Base-by-base conservation (phyloP, 1,140 invertebrate species). In the Penaeus indicus region DNA sequence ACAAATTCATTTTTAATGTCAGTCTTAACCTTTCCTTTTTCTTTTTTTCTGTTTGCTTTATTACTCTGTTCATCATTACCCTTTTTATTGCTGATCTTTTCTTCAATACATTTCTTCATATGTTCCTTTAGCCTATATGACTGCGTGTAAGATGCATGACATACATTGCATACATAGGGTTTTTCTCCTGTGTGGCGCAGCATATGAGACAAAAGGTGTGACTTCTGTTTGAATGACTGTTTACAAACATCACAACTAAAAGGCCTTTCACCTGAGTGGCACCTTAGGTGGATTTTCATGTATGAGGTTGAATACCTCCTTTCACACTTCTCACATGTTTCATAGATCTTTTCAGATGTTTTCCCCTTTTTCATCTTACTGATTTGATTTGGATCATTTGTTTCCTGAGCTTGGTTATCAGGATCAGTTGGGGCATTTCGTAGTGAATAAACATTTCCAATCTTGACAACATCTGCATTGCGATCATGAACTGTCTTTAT, bases 321-420 rank as follows among this genome's bases (percentile, higher is more conserved):
- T 25, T 60, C 47, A 32, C 83, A 84, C 21, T 72, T 75, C 18
- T 84, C 67, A 75, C 83, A 84, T 7, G 38, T 75, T 84, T 84
- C 64, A 54, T 54, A 54, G 54, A 54, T 8, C 16, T 54, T 54
- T 13, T 13, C 54, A 13, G 54, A 11, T 16, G 54, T 54, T 54
- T 54, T 54, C 54, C 54, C 38, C 22, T 72, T 63, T 75, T 32
- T 47, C 16, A 22, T 0, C 47, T 25, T 27, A n/a, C 18, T 75
- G 38, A 47, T 84, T 84, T 25, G 54, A 19, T 22, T 54, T 54
- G 18, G 8, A 19, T 38, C n/a, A 32, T 69, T 38, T 84, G 19
- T 8, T 38, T 21, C 32, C 38, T 47, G 13, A 16, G 69, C 22
- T n/a, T 47, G 69, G 54, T 69, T 69, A 42, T 16, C 22, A 10